Evolutionary conservation across 2,113 vertebrate genomes (phyloP), one percentile per base, ranked within the genome.

Genomic region (Ariopsis seemanni): DNA sequence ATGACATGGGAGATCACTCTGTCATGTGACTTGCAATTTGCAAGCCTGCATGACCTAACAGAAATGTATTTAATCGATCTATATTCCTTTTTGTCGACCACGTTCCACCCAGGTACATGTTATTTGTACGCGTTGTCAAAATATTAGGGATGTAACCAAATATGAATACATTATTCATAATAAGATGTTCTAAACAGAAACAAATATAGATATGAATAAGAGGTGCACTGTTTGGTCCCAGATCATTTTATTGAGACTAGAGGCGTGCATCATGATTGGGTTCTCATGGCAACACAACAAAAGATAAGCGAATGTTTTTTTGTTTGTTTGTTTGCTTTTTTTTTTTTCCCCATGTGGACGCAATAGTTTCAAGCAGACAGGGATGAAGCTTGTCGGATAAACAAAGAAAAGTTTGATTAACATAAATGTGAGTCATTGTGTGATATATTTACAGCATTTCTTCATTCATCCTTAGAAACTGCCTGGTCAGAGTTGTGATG

Each of bases 1-100:
- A 86, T 84, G 87, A 84, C 79, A 83, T 83, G 27, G 85, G 92
- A 88, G 87, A 93, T 90, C 88, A 85, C 81, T 89, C 72, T 88
- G 85, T 77, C 69, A 77, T 84, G 27, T 86, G 81, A 72, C 88
- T 85, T 65, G 27, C 88, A 85, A 89, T 81, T 82, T 86, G 89
- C 60, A 5, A 52, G 85, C 81, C 80, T 86, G 53, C 30, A 84
- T 30, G 30, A 20, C 17, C 75, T 52, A 53, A 14, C 25, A 67
- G 20, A 17, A 80, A 81, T 62, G 53, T 72, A 86, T 69, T 50
- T 67, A 72, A 81, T 82, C 58, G 30, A 27, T 30, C 65, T 63
- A 79, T 27, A 53, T 62, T 17, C 63, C 55, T 60, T 11, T 82
- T 48, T 10, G 57, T 71, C 58, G 55, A 42, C 67, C 67, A 71